Conservation (phyloP, 2,113 vertebrate species). For the Ploceus nigricollis region DNA sequence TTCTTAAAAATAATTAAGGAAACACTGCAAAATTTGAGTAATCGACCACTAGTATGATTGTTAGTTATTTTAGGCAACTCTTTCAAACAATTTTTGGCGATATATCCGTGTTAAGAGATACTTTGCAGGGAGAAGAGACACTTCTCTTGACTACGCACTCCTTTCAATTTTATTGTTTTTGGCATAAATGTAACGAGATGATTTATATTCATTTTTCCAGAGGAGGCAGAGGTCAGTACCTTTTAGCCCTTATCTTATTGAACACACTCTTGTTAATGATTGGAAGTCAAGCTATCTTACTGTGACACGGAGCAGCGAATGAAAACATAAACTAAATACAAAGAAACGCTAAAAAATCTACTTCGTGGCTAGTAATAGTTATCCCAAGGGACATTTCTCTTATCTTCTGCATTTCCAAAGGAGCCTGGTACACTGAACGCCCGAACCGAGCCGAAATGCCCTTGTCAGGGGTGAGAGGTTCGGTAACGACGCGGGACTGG, state of each 20-base stretch:
- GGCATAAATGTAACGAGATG: constrained; percentile 1
- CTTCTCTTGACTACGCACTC: background rate
- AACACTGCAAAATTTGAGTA: background rate
- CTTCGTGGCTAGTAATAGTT: background rate
- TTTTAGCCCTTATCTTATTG: constrained; percentile 5
- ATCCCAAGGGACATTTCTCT: background rate
- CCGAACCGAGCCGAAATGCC: background rate
- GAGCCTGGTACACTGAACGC: rapidly evolving
- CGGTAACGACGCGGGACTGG: background rate
- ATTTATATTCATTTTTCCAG: constrained; percentile 17
- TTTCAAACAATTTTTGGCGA: background rate
- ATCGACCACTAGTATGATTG: background rate
- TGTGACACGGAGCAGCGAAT: background rate
- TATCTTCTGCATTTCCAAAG: background rate
- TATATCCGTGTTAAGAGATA: background rate
- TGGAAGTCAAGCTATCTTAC: background rate
- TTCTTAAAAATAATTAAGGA: background rate
- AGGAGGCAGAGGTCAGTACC: constrained; percentile 19
- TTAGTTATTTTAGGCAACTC: background rate
- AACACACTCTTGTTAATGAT: background rate
- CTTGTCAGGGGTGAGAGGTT: background rate
- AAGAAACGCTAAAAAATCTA: background rate
- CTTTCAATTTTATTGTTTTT: background rate
- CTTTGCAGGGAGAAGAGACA: background rate
- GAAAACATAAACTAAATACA: background rate